These are phyloP conservation scores for Synergus gifuensis DNA, from an alignment of 2,888 invertebrate species.

Conservation along the genomic window DNA sequence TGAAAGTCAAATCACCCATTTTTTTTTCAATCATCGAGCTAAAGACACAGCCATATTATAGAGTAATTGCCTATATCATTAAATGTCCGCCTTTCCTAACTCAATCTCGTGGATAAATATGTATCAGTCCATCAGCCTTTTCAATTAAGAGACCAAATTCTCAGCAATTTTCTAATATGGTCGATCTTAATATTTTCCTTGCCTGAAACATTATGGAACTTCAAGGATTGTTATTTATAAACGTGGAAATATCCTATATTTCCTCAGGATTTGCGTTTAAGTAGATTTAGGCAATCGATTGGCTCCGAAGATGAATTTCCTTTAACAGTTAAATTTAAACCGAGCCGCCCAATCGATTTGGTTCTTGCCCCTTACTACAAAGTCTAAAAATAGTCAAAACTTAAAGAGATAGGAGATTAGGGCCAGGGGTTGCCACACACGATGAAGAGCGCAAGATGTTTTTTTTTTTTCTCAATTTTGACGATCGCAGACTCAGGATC, in stretches of 20 bases:
- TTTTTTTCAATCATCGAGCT: constrained; percentile 15
- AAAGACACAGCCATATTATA: background rate
- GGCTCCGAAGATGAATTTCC: constrained; percentile 36
- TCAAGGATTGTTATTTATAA: background rate
- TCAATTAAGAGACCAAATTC: constrained; percentile 3
- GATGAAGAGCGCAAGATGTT: constrained; percentile 44
- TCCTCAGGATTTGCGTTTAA: too few species aligned
- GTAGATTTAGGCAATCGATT: background rate
- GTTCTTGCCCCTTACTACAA: constrained; percentile 58
- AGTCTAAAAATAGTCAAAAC: constrained; percentile 57
- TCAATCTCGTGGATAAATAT: background rate
- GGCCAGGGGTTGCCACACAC: constrained; percentile 56
- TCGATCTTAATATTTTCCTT: background rate
- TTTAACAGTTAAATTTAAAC: constrained; percentile 60
- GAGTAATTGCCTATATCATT: constrained; percentile 10
- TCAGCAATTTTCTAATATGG: background rate
- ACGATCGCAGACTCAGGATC: background rate
- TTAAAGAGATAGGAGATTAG: constrained; percentile 47
- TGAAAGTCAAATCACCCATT: constrained; percentile 16
- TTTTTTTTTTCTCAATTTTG: background rate
- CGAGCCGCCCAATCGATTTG: constrained; percentile 60
- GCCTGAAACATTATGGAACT: background rate
- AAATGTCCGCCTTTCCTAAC: constrained; percentile 7
- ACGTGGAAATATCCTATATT: too few species aligned
- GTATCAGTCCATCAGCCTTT: background rate